Evolutionary conservation across 2,888 invertebrate species (phyloP), one percentile per base, ranked within the genome.

Genomic region (Steromphala cineraria): DNA sequence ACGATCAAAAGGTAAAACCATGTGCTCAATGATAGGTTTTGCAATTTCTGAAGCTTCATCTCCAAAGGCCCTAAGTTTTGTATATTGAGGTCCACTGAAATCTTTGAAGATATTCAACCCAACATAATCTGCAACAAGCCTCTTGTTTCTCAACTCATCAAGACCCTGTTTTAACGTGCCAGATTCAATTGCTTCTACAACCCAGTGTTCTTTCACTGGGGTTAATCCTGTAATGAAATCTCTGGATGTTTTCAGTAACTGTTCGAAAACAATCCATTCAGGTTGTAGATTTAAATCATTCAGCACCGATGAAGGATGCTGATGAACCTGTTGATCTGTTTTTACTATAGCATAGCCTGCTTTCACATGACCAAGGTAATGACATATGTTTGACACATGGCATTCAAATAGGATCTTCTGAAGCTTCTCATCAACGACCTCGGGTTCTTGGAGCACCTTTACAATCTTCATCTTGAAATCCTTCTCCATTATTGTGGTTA

Each of bases 231-330:
- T 86, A 36, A 91, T 86, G 80, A 89, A 92, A 36, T 89, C 88
- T 53, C 80, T 80, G 7, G 88, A 88, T 1, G 91, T 91, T 75
- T 88, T 85, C 13, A 90, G 78, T 13, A 90, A 81, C 75, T 89
- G 86, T 55, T 88, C 86, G 74, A 87, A 90, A 8, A 92, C 87
- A 15, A 92, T 79, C 90, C 91, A 91, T 21, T 87, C 83, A 17
- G 92, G 92, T 10, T 81, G 78, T 5, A 79, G 10, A 21, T 87
- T 90, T 8, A 90, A 81, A 40, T 85, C 56, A 15, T 80, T 77
- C 15, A 92, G 53, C 8, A 86, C 78, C n/a, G 91, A 90, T 0
- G 91, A 91, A 7, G 92, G 92, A 81, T 92, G 91, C 5, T 91
- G 74, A 55, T 87, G 83, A 2, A 90, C 90, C 36, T 85, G 82